These are phyloP conservation scores for Cheilinus undulatus DNA, from an alignment of 2,113 vertebrate genomes.

Conservation along the genomic window DNA sequence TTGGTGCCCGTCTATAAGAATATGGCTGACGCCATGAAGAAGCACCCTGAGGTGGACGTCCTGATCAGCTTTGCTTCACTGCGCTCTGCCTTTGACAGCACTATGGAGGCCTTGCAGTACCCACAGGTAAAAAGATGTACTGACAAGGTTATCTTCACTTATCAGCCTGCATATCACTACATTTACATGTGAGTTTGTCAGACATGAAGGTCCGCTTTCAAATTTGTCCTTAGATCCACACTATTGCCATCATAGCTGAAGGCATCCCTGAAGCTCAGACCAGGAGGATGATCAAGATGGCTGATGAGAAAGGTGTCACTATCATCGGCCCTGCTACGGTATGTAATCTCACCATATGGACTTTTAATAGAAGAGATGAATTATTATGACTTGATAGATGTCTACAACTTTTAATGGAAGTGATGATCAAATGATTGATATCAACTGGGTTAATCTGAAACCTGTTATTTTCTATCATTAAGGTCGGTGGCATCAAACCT, in stretches of 20 bases:
- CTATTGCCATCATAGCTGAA: slow-evolving; percentile 97
- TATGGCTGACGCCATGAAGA: slow-evolving; percentile 96
- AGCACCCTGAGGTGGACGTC: slow-evolving; percentile 95
- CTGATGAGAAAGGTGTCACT: slow-evolving; percentile 94
- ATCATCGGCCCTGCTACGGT: slow-evolving; percentile 98
- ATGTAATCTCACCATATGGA: slow-evolving; percentile 30
- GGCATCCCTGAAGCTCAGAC: slow-evolving; percentile 97
- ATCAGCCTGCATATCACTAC: not conserved
- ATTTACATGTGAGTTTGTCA: not conserved
- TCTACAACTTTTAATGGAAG: not conserved
- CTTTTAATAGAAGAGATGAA: not conserved
- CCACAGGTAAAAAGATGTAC: slow-evolving; percentile 85
- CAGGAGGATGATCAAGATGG: slow-evolving; percentile 91
- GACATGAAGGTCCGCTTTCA: not conserved
- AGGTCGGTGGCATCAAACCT: slow-evolving; percentile 98
- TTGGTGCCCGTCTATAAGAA: slow-evolving; percentile 96
- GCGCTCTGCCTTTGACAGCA: slow-evolving; percentile 96
- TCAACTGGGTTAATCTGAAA: not conserved
- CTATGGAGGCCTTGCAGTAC: slow-evolving; percentile 92
- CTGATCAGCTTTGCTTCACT: slow-evolving; percentile 97
- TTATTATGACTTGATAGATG: not conserved
- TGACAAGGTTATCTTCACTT: not conserved
- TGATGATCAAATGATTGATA: not conserved
- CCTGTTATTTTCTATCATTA: not conserved
- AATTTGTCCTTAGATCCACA: slow-evolving; percentile 87